Conservation (phyloP, 2,888 invertebrate species). For the Hydroisotoma schaefferi region DNA sequence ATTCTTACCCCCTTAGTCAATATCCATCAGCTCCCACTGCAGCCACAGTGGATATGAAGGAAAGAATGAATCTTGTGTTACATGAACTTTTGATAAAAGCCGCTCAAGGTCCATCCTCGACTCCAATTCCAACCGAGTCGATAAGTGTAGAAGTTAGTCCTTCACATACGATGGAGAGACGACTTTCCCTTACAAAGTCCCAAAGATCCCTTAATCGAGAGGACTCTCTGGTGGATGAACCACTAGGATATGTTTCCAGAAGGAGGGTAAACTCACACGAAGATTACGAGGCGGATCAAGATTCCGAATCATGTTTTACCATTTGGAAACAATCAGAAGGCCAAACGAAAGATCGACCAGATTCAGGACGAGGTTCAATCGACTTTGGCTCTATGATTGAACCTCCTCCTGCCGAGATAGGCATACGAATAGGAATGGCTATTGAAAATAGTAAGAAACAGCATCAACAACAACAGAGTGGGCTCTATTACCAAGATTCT, state of each 20-base stretch:
- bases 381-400: constrained; percentile 48
- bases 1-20: constrained; percentile 21
- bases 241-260: constrained; percentile 47
- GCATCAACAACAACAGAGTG: constrained; percentile 31
- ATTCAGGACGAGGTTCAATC: constrained; percentile 27
- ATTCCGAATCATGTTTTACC: constrained; percentile 24
- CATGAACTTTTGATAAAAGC: constrained; percentile 71
- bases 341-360: constrained; percentile 26
- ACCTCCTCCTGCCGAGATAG: constrained; percentile 43
- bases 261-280: constrained; percentile 45
- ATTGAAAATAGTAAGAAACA: constrained; percentile 39
- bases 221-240: constrained; percentile 48
- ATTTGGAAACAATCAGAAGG: constrained; percentile 29
- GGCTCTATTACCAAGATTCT: constrained; percentile 39
- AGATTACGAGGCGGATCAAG: constrained; percentile 34
- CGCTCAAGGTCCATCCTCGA: background rate
- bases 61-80: constrained; percentile 75
- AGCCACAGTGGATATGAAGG: constrained; percentile 63
- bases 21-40: constrained; percentile 33
- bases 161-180: constrained; percentile 29
- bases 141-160: constrained; percentile 5
- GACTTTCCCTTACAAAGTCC: constrained; percentile 45
- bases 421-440: constrained; percentile 37
- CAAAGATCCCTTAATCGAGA: constrained; percentile 37
- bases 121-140: background rate